Percentiles rank a stretch among this genome's conserved stretches.
These are phyloP conservation scores for Nilaparvata lugens DNA, from an alignment of 1,140 invertebrate genomes.

Conservation along the genomic window DNA sequence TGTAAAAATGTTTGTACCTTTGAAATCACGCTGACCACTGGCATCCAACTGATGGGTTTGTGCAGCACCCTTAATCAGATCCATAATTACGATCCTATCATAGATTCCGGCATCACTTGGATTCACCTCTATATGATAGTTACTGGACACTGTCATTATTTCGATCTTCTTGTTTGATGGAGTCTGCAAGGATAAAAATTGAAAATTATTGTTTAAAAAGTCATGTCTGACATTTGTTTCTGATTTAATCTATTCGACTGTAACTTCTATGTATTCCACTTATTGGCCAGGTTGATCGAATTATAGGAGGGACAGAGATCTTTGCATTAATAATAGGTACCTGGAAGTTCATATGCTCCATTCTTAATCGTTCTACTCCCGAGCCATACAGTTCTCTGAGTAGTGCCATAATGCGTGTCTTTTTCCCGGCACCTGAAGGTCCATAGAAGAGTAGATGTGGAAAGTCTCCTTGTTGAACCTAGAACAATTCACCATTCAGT, in stretches of 20 bases:
- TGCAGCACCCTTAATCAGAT: slow-evolving; percentile 94
- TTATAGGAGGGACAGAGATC: too few relatives aligned
- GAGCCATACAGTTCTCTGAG: slow-evolving; percentile 88
- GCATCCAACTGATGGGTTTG: slow-evolving; percentile 90
- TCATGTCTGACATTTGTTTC: too few relatives aligned
- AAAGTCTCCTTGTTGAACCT: slow-evolving; percentile 90
- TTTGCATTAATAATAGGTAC: too few relatives aligned
- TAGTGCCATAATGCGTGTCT: slow-evolving; percentile 90
- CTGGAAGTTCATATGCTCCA: slow-evolving; percentile 79
- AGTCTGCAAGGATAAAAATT: too few relatives aligned
- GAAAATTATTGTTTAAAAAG: too few relatives aligned
- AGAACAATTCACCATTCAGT: too few relatives aligned
- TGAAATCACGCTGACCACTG: slow-evolving; percentile 81
- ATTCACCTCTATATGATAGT: slow-evolving; percentile 97
- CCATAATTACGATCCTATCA: slow-evolving; percentile 94
- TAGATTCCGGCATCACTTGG: slow-evolving; percentile 97
- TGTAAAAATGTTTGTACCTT: too few relatives aligned
- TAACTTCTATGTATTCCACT: too few relatives aligned
- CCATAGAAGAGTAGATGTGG: slow-evolving; percentile 96
- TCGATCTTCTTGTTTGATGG: slow-evolving; percentile 97
- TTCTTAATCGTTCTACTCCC: slow-evolving; percentile 81
- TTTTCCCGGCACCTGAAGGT: slow-evolving; percentile 95
- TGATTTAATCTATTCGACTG: too few relatives aligned
- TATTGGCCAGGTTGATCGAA: too few relatives aligned
- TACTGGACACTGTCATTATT: slow-evolving; percentile 89